Evolutionary conservation across 2,888 invertebrate species (phyloP).

Genomic region (Drosophila fungiperda): DNA sequence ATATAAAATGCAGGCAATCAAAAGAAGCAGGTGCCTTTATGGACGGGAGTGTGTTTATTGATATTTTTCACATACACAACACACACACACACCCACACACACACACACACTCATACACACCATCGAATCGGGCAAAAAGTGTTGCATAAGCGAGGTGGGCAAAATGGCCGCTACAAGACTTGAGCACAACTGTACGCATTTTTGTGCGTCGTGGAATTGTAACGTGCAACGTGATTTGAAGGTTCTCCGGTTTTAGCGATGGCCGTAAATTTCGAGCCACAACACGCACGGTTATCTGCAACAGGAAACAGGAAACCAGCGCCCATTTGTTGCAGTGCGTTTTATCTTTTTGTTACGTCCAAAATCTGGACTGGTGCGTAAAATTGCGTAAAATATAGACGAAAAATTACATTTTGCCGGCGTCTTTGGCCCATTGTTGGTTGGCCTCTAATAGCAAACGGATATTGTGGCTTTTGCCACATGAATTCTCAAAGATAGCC

Average conservation of each 20-base stretch:
- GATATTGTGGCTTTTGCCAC: constrained; percentile 76
- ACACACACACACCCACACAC: constrained; percentile 3
- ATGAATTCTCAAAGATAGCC: constrained; percentile 51
- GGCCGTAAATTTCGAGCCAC: constrained; percentile 69
- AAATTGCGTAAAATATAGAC: constrained; percentile 61
- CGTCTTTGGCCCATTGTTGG: constrained; percentile 28
- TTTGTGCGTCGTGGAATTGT: constrained; percentile 42
- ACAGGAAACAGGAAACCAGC: constrained; percentile 77
- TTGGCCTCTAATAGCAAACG: constrained; percentile 72
- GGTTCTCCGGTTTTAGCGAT: constrained; percentile 34
- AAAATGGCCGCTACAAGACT: constrained; percentile 35
- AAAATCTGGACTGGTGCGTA: constrained; percentile 51
- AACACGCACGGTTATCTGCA: constrained; percentile 45
- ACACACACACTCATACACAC: neutral
- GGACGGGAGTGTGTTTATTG: constrained; percentile 44
- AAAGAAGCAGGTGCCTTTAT: constrained; percentile 39
- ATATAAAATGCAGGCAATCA: constrained; percentile 65
- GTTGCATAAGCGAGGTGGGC: constrained; percentile 58
- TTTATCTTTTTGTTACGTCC: constrained; percentile 58
- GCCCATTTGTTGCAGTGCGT: constrained; percentile 72
- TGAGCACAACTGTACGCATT: constrained; percentile 62
- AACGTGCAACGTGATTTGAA: constrained; percentile 55
- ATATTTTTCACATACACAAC: constrained; percentile 49
- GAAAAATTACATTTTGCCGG: constrained; percentile 46
- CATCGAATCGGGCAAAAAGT: constrained; percentile 40